Evolutionary conservation across 2,113 vertebrate genomes (phyloP).

Genomic region (Osmerus mordax): DNA sequence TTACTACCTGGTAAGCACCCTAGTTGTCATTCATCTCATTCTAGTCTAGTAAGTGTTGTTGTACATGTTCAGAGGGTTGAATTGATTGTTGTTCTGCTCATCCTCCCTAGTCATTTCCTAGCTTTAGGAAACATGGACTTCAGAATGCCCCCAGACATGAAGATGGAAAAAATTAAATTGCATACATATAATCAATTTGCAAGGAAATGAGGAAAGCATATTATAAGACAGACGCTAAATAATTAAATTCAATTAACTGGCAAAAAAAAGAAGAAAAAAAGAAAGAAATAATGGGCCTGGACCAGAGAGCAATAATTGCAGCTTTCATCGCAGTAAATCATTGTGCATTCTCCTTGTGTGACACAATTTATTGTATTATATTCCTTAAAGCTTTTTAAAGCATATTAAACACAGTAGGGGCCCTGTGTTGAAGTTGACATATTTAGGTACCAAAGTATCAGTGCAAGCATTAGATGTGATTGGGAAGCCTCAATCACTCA

Average conservation of each 20-base stretch:
- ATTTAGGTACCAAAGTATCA: conserved; percentile 53
- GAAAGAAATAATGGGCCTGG: conserved; percentile 63
- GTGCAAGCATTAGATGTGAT: conserved; percentile 57
- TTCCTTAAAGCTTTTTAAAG: conserved; percentile 50
- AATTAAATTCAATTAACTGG: conserved; percentile 73
- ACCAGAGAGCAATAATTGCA: conserved; percentile 61
- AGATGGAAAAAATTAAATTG: conserved; percentile 41
- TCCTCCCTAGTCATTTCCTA: too few species aligned
- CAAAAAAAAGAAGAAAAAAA: conserved; percentile 42
- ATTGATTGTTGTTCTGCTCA: too few species aligned
- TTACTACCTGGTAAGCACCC: too few species aligned
- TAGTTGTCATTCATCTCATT: too few species aligned
- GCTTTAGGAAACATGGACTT: too few species aligned
- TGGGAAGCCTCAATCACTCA: conserved; percentile 58
- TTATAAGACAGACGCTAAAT: conserved; percentile 63
- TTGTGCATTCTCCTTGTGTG: conserved; percentile 47
- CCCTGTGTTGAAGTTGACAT: conserved; percentile 34
- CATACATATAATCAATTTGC: conserved; percentile 60
- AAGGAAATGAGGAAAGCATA: conserved; percentile 64
- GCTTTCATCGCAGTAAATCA: conserved; percentile 58
- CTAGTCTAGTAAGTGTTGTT: too few species aligned
- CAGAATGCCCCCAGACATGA: conserved; percentile 29
- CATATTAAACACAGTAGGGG: conserved; percentile 35
- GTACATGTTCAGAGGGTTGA: too few species aligned
- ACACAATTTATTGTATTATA: conserved; percentile 50